These are phyloP conservation scores for Siphlonurus alternatus DNA, from an alignment of 2,888 invertebrate genomes.

Conservation along the genomic window DNA sequence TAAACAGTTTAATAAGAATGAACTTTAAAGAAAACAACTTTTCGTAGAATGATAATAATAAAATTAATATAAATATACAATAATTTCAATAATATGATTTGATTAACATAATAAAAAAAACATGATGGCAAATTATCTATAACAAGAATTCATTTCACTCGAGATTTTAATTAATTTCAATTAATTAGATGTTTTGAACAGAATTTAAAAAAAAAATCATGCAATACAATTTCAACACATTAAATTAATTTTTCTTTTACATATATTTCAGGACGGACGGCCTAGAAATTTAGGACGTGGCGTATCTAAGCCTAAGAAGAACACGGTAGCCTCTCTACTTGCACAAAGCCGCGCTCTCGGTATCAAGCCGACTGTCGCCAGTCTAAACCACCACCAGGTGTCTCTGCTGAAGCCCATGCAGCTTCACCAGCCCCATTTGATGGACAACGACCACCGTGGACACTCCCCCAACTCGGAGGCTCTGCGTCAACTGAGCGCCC, in stretches of 20 bases:
- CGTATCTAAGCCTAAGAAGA: constrained; percentile 82
- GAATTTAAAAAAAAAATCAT: too few relatives aligned
- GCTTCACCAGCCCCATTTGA: background rate
- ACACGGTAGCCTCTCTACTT: constrained; percentile 73
- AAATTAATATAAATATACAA: too few relatives aligned
- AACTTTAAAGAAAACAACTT: too few relatives aligned
- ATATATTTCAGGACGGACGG: constrained; percentile 61
- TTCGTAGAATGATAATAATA: too few relatives aligned
- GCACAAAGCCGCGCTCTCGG: constrained; percentile 72
- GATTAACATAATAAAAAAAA: too few relatives aligned
- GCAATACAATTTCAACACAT: too few relatives aligned
- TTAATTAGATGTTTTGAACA: too few relatives aligned
- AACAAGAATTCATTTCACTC: too few relatives aligned
- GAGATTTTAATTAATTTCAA: constrained; percentile 21
- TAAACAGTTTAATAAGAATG: too few relatives aligned
- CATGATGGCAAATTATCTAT: too few relatives aligned
- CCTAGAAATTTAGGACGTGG: constrained; percentile 73
- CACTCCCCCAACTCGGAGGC: background rate
- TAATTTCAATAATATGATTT: too few relatives aligned
- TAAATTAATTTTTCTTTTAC: too few relatives aligned
- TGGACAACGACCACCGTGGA: background rate
- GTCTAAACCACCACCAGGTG: constrained; percentile 30
- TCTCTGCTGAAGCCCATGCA: constrained; percentile 31
- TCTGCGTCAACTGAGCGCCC: background rate
- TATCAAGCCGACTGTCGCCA: constrained; percentile 16